phyloP scores from a whole-genome alignment of 2,797 vertebrate genomes.

The Ambastaia sidthimunki region DNA sequence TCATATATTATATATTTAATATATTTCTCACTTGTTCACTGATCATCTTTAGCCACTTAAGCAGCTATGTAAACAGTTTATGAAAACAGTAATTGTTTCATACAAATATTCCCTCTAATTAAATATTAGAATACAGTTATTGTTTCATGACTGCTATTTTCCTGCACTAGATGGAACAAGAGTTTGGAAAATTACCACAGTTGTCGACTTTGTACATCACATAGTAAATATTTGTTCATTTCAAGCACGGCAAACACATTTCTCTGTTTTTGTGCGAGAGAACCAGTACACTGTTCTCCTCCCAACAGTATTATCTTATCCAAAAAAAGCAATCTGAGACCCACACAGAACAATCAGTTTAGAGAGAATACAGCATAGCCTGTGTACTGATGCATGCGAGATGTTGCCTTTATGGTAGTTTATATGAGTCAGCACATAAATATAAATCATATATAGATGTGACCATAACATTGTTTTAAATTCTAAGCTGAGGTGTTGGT shows the following conservation, averaged over 20 bases:
- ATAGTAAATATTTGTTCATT: slow-evolving; percentile 30
- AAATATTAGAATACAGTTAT: neutral
- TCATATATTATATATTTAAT: slow-evolving; percentile 8
- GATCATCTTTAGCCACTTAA: slow-evolving; percentile 1
- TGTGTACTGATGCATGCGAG: neutral
- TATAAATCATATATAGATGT: neutral
- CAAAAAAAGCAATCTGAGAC: slow-evolving; percentile 29
- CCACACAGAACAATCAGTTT: slow-evolving; percentile 27
- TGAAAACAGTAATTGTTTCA: slow-evolving; percentile 6
- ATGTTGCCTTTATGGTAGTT: slow-evolving; percentile 16
- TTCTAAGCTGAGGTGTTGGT: too few relatives aligned
- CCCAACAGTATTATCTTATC: slow-evolving; percentile 22
- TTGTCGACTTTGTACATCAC: neutral
- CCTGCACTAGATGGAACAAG: neutral
- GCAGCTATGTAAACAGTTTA: neutral
- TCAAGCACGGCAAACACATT: slow-evolving; percentile 22
- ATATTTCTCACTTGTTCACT: neutral
- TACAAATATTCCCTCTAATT: neutral
- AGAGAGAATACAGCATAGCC: neutral
- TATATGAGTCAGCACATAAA: neutral
- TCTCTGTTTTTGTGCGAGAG: neutral
- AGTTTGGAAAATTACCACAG: slow-evolving; percentile 24
- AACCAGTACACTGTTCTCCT: neutral
- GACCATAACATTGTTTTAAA: neutral
- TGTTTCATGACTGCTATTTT: neutral